phyloP scores from a whole-genome alignment of 1,140 invertebrate genomes.

The Acromyrmex echinatior region DNA sequence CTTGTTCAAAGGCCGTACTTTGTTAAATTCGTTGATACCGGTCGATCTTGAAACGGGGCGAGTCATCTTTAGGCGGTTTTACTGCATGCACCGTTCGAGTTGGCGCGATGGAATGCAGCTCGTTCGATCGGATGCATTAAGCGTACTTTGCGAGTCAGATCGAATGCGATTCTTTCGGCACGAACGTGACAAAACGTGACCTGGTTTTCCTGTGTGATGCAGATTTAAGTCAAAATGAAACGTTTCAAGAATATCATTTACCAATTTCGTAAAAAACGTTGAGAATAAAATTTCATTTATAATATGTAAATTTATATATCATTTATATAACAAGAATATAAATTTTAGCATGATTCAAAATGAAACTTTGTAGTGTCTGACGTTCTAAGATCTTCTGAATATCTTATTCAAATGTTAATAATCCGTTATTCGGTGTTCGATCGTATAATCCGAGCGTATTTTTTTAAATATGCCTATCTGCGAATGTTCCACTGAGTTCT shows the following conservation, averaged over 20 bases:
- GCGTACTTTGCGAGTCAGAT: conserved; percentile 46
- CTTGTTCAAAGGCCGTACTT: conserved; percentile 39
- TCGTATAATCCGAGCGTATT: conserved; percentile 10
- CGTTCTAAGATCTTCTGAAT: background rate
- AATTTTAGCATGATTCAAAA: background rate
- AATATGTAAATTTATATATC: background rate
- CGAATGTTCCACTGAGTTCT: conserved; percentile 17
- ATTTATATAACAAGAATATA: background rate
- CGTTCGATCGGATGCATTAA: conserved; percentile 67
- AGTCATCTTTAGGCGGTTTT: conserved; percentile 83
- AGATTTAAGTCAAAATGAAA: background rate
- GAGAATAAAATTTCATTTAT: background rate
- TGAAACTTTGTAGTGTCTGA: too few relatives aligned
- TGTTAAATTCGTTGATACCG: conserved; percentile 54
- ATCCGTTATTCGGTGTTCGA: conserved; percentile 1
- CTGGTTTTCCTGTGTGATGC: background rate
- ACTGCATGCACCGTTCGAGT: conserved; percentile 71
- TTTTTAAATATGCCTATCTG: background rate
- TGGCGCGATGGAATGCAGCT: conserved; percentile 77
- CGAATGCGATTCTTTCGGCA: conserved; percentile 50
- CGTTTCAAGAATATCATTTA: background rate
- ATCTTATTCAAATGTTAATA: background rate
- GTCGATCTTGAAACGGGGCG: conserved; percentile 54
- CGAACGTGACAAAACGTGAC: conserved; percentile 53
- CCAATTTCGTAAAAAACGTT: background rate